Percentiles rank a stretch among this genome's conserved stretches.
Evolutionary conservation across 2,113 vertebrate genomes (phyloP).

Genomic region (Cheirogaleus medius): DNA sequence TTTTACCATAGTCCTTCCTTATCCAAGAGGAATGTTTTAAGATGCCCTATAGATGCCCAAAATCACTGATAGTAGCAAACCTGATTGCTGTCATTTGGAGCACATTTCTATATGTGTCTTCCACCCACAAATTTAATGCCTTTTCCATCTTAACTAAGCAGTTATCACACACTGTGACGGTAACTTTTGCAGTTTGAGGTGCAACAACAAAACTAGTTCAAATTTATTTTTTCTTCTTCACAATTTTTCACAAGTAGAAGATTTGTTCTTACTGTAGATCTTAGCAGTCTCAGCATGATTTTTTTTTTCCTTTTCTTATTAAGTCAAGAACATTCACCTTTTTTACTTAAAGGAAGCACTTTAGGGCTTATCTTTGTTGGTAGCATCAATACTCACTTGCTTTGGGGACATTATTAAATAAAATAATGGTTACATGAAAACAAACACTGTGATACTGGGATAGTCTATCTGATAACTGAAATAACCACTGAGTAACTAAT

Average conservation of each 20-base stretch:
- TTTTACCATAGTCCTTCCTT: not conserved
- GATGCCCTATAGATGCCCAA: fast-evolving
- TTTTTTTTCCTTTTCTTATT: not conserved
- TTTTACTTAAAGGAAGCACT: not conserved
- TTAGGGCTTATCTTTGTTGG: not conserved
- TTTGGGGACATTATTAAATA: not conserved
- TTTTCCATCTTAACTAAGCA: not conserved
- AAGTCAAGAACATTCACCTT: not conserved
- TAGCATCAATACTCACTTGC: not conserved
- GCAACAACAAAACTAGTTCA: not conserved
- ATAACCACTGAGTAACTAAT: not conserved
- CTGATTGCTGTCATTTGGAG: not conserved
- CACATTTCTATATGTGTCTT: not conserved
- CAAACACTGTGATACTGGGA: not conserved
- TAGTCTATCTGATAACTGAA: not conserved
- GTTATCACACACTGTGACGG: not conserved
- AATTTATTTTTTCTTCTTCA: not conserved
- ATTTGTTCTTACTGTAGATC: not conserved
- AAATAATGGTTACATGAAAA: not conserved
- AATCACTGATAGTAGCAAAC: not conserved
- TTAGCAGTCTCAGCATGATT: not conserved
- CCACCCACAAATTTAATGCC: not conserved
- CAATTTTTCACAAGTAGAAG: not conserved
- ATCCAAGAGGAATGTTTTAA: not conserved
- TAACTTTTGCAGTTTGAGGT: not conserved